Percentiles rank a stretch among this genome's conserved stretches.
phyloP scores from a whole-genome alignment of 2,113 vertebrate genomes.

The Heterocephalus glaber region DNA sequence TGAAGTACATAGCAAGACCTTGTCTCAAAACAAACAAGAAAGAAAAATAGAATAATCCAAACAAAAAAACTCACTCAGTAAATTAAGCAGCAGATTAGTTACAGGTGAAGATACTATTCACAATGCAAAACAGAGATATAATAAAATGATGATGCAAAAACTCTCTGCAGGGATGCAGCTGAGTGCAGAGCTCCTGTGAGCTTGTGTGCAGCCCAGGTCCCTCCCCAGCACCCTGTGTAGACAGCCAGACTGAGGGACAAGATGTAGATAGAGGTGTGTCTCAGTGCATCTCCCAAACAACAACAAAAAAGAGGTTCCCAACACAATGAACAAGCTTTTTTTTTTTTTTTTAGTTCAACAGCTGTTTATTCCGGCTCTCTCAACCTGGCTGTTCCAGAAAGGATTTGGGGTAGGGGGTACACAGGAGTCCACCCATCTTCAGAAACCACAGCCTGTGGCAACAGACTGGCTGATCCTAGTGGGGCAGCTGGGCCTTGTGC shows the following conservation, averaged over 20 bases:
- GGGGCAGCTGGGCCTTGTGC: not conserved
- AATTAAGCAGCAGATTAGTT: not conserved
- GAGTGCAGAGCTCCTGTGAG: not conserved
- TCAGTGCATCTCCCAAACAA: not conserved
- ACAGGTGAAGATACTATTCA: not conserved
- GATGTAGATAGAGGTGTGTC: not conserved
- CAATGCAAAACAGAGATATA: not conserved
- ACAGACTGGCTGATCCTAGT: too few species aligned
- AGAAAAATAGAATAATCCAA: not conserved
- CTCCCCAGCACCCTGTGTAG: not conserved
- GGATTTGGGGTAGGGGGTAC: too few species aligned
- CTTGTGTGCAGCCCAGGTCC: not conserved
- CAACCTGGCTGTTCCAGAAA: not conserved
- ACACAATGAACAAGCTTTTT: not conserved
- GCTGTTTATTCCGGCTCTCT: slow-evolving; percentile 64
- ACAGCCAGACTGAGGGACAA: too few species aligned
- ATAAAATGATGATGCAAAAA: not conserved
- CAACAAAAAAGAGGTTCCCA: not conserved
- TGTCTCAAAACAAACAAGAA: not conserved
- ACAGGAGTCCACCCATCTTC: not conserved
- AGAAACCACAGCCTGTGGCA: too few species aligned
- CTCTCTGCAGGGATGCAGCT: not conserved
- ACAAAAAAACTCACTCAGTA: not conserved
- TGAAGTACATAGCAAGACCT: not conserved
- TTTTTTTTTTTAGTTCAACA: not conserved